phyloP scores from a whole-genome alignment of 2,113 vertebrate genomes.

The Callipepla californica region DNA sequence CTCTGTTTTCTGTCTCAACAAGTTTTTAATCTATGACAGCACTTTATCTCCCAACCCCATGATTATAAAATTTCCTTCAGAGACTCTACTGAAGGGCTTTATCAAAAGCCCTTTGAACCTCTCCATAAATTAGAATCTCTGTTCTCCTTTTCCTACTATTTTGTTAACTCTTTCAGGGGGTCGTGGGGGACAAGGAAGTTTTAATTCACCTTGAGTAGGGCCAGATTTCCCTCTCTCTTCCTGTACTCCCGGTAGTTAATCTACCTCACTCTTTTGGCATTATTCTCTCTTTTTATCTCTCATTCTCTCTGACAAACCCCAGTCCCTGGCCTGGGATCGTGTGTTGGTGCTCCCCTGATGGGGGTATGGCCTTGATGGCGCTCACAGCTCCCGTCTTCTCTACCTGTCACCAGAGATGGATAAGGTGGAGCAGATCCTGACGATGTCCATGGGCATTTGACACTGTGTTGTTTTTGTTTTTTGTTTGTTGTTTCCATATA shows the following conservation, averaged over 20 bases:
- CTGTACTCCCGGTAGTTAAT: background rate
- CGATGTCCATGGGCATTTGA: background rate
- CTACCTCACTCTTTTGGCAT: background rate
- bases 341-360: background rate
- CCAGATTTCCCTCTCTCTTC: background rate
- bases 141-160: slow-evolving; percentile 65
- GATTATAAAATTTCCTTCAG: slow-evolving; percentile 77
- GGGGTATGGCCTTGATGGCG: background rate
- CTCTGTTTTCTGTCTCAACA: slow-evolving; percentile 76
- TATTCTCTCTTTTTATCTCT: background rate
- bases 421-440: background rate
- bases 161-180: slow-evolving; percentile 71
- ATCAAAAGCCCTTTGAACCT: slow-evolving; percentile 77
- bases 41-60: slow-evolving; percentile 74
- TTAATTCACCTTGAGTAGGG: slow-evolving; percentile 6
- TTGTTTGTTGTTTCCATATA: background rate
- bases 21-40: slow-evolving; percentile 77
- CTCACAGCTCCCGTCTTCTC: background rate
- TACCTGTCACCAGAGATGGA: background rate
- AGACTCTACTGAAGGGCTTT: slow-evolving; percentile 74
- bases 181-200: background rate
- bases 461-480: background rate
- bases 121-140: slow-evolving; percentile 77
- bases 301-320: background rate
- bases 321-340: background rate